Evolutionary conservation across 2,113 vertebrate genomes (phyloP), one percentile per base, ranked within the genome.

Genomic region (Phalacrocorax carbo): DNA sequence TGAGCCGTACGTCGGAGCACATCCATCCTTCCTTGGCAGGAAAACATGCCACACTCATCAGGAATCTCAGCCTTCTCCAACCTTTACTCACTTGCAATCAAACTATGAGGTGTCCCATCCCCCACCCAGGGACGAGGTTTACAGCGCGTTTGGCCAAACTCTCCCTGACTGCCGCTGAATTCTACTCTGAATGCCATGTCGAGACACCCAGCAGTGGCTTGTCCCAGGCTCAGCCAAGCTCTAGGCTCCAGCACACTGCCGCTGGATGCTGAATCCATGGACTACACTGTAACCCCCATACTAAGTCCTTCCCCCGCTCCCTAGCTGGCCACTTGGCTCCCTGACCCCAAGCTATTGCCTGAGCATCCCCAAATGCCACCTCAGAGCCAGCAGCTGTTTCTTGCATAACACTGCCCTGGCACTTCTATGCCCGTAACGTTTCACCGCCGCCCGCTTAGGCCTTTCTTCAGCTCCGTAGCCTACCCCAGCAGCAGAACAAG

Each of bases 241-340:
- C n/a, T 15, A 21, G 54, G 46, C n/a, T 66, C 34, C 26, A 27
- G 26, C 4, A 5, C 8, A 2, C 52, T 57, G 34, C 15, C 36
- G 88, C 38, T 11, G 13, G 60, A 64, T 22, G 7, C 30, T 26
- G 51, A 62, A 71, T 15, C 36, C 4, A 1, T 3, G 72, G 5
- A 11, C 64, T 65, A 42, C 10, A 60, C 44, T 0, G 0, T 19
- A 80, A 81, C 9, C 30, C 38, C 16, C 19, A 17, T 1, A 18
- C 7, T 1, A 17, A 42, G 26, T 32, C 66, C 26, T 70, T 49
- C 25, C 18, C 11, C 7, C 12, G 0, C 0, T 8, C 36, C 36
- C 14, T 18, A 10, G 18, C 10, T 3, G 3, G 44, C 51, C 15
- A 21, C 19, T 5, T 0, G 2, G 54, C 4, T 4, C 19, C n/a